phyloP scores from a whole-genome alignment of 2,113 vertebrate genomes.

The Corythoichthys haematopterus region DNA sequence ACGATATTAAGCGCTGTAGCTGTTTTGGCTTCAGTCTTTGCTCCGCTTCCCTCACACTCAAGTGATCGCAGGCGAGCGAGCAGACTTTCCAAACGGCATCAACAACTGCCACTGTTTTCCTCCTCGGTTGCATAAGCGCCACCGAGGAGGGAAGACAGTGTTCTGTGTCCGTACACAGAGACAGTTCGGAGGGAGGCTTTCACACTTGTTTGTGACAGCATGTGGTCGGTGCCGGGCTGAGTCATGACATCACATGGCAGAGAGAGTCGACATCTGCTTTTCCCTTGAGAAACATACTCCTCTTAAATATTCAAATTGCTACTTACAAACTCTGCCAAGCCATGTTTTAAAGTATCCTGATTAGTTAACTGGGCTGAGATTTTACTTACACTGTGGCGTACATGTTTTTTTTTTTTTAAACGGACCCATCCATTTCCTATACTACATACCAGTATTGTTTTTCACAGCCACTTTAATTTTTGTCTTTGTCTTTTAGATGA shows the following conservation, averaged over 20 bases:
- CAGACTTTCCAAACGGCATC: constrained; percentile 30
- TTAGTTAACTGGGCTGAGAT: not conserved
- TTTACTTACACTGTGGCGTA: no score
- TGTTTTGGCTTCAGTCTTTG: constrained; percentile 38
- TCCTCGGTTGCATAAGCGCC: constrained; percentile 37
- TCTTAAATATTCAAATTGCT: constrained; percentile 22
- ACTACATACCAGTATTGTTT: no score
- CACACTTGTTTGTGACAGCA: constrained; percentile 21
- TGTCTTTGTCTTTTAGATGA: no score
- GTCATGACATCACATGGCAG: constrained; percentile 41
- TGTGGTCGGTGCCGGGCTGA: constrained; percentile 28
- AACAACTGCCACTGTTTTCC: constrained; percentile 51
- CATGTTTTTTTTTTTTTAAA: no score
- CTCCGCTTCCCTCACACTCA: constrained; percentile 26
- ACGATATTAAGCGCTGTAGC: constrained; percentile 34
- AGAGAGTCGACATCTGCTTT: constrained; percentile 40
- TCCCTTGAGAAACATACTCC: constrained; percentile 28
- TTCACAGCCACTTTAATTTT: no score
- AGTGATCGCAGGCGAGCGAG: constrained; percentile 37
- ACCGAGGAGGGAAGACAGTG: constrained; percentile 24
- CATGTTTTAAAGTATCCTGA: not conserved
- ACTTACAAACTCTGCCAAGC: not conserved
- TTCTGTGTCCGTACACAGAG: constrained; percentile 12
- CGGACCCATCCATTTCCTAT: no score
- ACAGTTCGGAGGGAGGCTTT: constrained; percentile 5